These are phyloP conservation scores for Xenopus borealis DNA, from an alignment of 2,113 vertebrate genomes.

Conservation along the genomic window DNA sequence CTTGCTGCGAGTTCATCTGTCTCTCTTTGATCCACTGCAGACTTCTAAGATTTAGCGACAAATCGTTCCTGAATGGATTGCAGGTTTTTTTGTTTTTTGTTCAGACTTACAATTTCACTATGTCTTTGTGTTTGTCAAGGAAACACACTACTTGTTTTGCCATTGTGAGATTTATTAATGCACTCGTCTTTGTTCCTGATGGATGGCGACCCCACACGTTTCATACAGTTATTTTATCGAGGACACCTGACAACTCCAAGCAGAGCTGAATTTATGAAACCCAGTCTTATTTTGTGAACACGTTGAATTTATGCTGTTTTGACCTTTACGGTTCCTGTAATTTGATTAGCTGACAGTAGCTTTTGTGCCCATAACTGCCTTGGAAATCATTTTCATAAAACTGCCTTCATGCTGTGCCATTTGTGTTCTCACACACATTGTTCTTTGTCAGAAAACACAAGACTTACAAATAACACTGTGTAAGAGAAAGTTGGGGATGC, in stretches of 20 bases:
- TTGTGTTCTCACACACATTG: conserved; percentile 35
- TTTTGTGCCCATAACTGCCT: conserved; percentile 39
- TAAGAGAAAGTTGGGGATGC: conserved; percentile 30
- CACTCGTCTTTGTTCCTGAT: conserved; percentile 14
- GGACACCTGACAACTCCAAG: conserved; percentile 32
- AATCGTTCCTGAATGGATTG: background rate
- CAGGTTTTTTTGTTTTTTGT: conserved; percentile 10
- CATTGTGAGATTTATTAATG: conserved; percentile 33
- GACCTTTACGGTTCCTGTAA: conserved; percentile 42
- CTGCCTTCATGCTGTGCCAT: conserved; percentile 32
- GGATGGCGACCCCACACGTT: conserved; percentile 20
- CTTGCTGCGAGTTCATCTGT: background rate
- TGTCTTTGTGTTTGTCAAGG: conserved; percentile 34
- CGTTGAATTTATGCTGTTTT: conserved; percentile 37
- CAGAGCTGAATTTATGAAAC: conserved; percentile 27
- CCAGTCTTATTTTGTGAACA: conserved; percentile 21
- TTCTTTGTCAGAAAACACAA: conserved; percentile 26
- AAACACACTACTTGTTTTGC: conserved; percentile 40
- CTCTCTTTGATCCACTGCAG: background rate
- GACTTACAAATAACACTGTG: conserved; percentile 39
- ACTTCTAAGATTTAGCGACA: background rate
- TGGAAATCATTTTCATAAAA: conserved; percentile 37
- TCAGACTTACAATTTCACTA: conserved; percentile 9
- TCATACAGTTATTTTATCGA: conserved; percentile 36
- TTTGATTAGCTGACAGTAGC: conserved; percentile 42